These are phyloP conservation scores for Zingel zingel DNA, from an alignment of 2,113 vertebrate genomes.

Conservation along the genomic window DNA sequence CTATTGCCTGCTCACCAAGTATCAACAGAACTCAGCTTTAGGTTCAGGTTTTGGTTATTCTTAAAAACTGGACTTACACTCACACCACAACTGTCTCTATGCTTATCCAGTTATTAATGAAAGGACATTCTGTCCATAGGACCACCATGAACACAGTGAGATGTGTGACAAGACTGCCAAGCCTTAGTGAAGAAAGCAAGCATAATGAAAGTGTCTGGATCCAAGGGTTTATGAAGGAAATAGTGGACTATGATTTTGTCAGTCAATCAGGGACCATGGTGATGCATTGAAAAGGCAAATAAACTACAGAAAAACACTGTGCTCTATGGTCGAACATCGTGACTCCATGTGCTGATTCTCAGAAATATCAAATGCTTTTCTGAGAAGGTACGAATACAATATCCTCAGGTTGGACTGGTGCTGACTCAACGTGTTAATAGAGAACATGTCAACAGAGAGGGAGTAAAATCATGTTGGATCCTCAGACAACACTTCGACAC, in stretches of 20 bases:
- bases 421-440: conserved; percentile 21
- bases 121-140: conserved; percentile 9
- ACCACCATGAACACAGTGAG: conserved; percentile 32
- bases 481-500: conserved; percentile 16
- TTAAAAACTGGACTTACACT: not conserved
- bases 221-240: conserved; percentile 35
- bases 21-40: not conserved
- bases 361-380: conserved; percentile 42
- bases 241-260: conserved; percentile 38
- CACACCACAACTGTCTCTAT: not conserved
- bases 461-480: conserved; percentile 34
- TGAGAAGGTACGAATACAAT: conserved; percentile 23
- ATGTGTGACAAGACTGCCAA: conserved; percentile 27
- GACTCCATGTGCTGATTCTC: conserved; percentile 19
- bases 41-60: not conserved
- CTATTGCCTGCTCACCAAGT: not conserved
- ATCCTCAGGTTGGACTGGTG: conserved; percentile 14
- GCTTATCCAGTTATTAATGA: conserved; percentile 6
- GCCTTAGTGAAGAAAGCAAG: conserved; percentile 17
- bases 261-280: conserved; percentile 24
- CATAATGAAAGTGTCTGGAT: conserved; percentile 25
- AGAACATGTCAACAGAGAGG: conserved; percentile 36
- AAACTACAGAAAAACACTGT: conserved; percentile 20
- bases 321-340: conserved; percentile 6
- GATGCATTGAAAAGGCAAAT: not conserved